These are phyloP conservation scores for Coptotermes formosanus DNA, from an alignment of 1,140 invertebrate genomes.

Conservation along the genomic window DNA sequence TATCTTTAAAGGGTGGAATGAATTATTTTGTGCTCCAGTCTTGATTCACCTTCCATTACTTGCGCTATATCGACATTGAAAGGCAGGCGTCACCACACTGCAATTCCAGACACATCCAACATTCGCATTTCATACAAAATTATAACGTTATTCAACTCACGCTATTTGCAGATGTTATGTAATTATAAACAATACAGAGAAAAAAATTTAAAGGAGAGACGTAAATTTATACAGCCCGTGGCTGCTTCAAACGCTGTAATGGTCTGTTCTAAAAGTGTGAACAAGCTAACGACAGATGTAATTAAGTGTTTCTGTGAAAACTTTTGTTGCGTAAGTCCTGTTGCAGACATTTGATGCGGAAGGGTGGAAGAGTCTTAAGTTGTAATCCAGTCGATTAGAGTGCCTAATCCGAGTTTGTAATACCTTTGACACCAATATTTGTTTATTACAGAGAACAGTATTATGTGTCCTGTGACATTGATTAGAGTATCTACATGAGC, in stretches of 20 bases:
- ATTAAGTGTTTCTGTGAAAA: neutral
- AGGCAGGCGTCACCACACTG: neutral
- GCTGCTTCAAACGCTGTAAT: neutral
- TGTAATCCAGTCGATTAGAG: neutral
- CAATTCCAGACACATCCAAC: neutral
- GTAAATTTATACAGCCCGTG: neutral
- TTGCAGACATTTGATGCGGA: neutral
- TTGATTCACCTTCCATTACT: neutral
- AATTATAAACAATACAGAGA: neutral
- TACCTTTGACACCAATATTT: too few species aligned
- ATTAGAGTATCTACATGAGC: too few species aligned
- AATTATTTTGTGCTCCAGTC: neutral
- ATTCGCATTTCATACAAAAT: neutral
- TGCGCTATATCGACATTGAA: neutral
- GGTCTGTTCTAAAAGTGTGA: neutral
- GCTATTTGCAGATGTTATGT: neutral
- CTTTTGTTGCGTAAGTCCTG: neutral
- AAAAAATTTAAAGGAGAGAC: neutral
- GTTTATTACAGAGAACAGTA: too few species aligned
- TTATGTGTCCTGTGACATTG: too few species aligned
- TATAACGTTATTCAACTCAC: neutral
- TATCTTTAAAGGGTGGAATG: too few species aligned
- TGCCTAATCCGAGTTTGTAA: neutral
- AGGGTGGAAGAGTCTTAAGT: neutral
- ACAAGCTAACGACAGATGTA: neutral